These are phyloP conservation scores for Gisinianus flammeolus DNA, from an alignment of 2,888 invertebrate species.

Conservation along the genomic window DNA sequence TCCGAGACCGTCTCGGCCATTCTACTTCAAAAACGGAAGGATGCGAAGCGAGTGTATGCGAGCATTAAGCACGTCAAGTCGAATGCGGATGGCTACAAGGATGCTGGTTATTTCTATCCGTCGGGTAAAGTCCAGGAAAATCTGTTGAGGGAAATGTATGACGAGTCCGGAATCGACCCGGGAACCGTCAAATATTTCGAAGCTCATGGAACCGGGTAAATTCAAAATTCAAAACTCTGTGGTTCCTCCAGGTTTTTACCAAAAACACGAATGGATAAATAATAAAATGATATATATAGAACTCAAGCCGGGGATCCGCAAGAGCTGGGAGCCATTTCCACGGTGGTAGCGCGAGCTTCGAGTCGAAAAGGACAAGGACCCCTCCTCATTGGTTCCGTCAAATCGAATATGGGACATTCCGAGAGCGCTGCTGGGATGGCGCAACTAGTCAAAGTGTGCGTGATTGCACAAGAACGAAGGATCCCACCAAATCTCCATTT, in stretches of 20 bases:
- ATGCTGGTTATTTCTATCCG: neutral
- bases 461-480: slow-evolving; percentile 49
- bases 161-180: neutral
- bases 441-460: neutral
- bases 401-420: slow-evolving; percentile 92
- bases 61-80: neutral
- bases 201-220: neutral
- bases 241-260: neutral
- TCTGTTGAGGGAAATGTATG: neutral
- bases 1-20: neutral
- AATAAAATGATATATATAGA: too few species aligned
- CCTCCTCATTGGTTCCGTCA: slow-evolving; percentile 90
- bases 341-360: neutral
- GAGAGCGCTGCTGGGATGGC: slow-evolving; percentile 77
- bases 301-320: neutral
- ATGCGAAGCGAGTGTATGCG: neutral
- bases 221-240: neutral
- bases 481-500: neutral
- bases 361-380: slow-evolving; percentile 65
- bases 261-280: neutral
- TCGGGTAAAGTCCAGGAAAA: neutral
- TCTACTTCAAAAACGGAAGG: too few species aligned
- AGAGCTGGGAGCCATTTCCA: neutral
- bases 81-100: neutral
- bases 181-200: neutral